phyloP scores from a whole-genome alignment of 1,140 invertebrate genomes.

The Tetragnatha versicolor region DNA sequence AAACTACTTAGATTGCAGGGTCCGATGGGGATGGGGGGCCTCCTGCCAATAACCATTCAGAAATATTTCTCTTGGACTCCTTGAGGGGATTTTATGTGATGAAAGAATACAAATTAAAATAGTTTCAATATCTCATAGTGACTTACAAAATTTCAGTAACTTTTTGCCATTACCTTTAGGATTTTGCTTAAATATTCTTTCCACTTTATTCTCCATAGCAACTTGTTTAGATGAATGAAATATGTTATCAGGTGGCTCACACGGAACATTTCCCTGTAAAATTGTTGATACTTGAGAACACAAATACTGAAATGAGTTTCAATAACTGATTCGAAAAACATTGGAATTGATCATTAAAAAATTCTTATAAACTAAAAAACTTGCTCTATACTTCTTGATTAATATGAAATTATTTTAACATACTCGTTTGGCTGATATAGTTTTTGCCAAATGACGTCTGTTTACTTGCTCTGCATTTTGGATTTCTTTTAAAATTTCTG shows the following conservation, averaged over 20 bases:
- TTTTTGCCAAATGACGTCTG: conserved; percentile 16
- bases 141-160: too few species aligned
- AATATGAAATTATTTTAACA: background rate
- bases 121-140: too few species aligned
- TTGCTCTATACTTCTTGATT: background rate
- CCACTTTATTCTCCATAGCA: conserved; percentile 21
- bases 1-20: too few species aligned
- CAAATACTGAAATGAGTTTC: too few species aligned
- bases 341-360: background rate
- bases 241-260: background rate
- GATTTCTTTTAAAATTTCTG: conserved; percentile 34
- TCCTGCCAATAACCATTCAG: too few species aligned
- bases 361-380: background rate
- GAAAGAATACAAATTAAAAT: too few species aligned
- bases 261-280: background rate
- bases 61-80: too few species aligned
- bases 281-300: background rate
- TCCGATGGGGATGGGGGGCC: too few species aligned
- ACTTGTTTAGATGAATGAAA: background rate
- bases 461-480: conserved; percentile 8
- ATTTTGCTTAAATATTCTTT: conserved; percentile 12
- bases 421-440: background rate
- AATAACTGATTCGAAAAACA: background rate
- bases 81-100: too few species aligned
- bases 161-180: conserved; percentile 10